Conservation (phyloP, 2,797 vertebrate genomes). For the Peromyscus eremicus region DNA sequence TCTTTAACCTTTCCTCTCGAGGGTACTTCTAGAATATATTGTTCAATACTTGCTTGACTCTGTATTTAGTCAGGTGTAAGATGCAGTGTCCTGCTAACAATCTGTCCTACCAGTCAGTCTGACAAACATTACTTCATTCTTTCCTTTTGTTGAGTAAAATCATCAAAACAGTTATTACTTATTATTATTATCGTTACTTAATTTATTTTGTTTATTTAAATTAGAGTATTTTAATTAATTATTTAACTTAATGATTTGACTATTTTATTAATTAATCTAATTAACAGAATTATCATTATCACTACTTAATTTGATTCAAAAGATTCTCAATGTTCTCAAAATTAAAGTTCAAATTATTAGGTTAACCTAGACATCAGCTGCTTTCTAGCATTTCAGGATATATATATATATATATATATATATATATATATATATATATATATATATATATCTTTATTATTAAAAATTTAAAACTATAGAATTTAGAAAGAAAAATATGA, state of each 20-base stretch:
- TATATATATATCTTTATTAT: background rate
- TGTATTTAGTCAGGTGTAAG: background rate
- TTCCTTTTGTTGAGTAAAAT: background rate
- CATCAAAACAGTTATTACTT: background rate
- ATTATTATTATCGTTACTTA: background rate
- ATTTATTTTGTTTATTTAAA: background rate
- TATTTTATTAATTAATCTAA: background rate
- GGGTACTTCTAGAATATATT: background rate
- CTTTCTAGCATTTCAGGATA: background rate
- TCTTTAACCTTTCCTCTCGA: background rate
- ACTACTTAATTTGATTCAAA: background rate
- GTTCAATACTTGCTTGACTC: background rate
- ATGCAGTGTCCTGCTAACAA: background rate
- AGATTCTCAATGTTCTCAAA: background rate
- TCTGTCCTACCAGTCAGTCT: background rate
- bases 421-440: too few relatives aligned
- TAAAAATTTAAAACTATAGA: background rate
- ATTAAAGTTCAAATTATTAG: background rate
- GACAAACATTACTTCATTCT: background rate
- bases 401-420: too few relatives aligned
- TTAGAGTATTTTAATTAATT: background rate
- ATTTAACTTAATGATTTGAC: background rate
- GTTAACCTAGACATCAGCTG: background rate
- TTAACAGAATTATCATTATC: background rate
- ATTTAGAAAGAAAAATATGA: background rate